Conservation (phyloP, 2,888 invertebrate genomes). For the Cotesia congregata region DNA sequence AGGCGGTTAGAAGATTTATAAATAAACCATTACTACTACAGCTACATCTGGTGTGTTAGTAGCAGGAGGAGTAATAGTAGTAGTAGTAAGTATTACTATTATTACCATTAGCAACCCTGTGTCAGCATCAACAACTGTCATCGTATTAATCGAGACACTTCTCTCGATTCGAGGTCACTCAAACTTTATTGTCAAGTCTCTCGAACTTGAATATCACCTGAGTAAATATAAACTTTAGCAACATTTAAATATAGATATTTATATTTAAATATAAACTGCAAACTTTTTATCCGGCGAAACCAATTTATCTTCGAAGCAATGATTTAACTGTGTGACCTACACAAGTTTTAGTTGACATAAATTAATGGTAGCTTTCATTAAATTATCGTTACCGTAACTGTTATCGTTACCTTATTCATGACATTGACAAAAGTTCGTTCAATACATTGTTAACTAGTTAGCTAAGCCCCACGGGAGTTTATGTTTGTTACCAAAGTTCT, state of each 20-base stretch:
- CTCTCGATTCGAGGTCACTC: not conserved
- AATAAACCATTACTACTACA: not conserved
- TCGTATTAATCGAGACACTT: not conserved
- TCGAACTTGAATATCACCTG: not conserved
- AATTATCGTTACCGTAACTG: not conserved
- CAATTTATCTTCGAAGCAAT: not conserved
- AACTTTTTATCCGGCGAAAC: not conserved
- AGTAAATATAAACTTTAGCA: not conserved
- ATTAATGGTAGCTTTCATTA: not conserved
- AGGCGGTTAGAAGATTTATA: conserved; percentile 9
- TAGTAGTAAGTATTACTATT: not conserved
- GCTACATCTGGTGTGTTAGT: not conserved
- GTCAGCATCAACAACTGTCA: not conserved
- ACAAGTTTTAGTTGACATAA: not conserved
- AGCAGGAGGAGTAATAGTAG: not conserved
- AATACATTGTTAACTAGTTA: not conserved
- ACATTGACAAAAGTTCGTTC: not conserved
- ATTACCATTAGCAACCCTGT: not conserved
- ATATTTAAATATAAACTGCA: not conserved
- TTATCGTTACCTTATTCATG: not conserved
- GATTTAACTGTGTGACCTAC: not conserved
- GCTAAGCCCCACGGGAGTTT: not conserved
- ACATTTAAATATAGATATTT: not conserved
- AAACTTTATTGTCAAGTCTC: not conserved
- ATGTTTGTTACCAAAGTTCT: not conserved